phyloP scores from a whole-genome alignment of 1,140 invertebrate species.

The Schlechtendalia chinensis region DNA sequence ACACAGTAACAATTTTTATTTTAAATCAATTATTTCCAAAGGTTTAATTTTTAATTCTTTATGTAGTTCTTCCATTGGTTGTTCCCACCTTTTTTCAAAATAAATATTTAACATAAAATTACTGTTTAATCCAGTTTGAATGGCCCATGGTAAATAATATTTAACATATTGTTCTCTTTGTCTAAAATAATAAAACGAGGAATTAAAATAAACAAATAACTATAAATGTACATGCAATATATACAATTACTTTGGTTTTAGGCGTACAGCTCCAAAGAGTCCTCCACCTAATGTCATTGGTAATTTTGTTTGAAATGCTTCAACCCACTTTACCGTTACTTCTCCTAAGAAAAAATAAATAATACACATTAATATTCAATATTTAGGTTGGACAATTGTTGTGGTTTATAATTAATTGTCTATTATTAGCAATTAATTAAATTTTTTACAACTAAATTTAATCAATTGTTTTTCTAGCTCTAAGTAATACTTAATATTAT shows the following conservation, averaged over 20 bases:
- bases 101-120: conserved; percentile 80
- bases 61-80: conserved; percentile 77
- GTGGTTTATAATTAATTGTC: too few relatives aligned
- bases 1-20: neutral
- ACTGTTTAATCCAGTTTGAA: conserved; percentile 73
- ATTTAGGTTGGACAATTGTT: too few relatives aligned
- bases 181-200: conserved; percentile 57
- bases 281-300: conserved; percentile 88
- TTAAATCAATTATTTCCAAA: conserved; percentile 51
- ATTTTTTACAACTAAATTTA: neutral
- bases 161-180: conserved; percentile 77
- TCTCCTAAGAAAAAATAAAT: conserved; percentile 63
- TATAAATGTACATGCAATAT: conserved; percentile 1
- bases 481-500: neutral
- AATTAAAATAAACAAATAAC: neutral
- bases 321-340: conserved; percentile 96
- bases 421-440: too few relatives aligned
- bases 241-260: conserved; percentile 71
- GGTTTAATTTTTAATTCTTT: conserved; percentile 69
- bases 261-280: conserved; percentile 78
- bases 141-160: conserved; percentile 84
- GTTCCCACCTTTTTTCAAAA: conserved; percentile 93
- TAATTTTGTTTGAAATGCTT: conserved; percentile 84
- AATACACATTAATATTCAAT: conserved; percentile 61
- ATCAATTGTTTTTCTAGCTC: neutral